Evolutionary conservation across 2,113 vertebrate genomes (phyloP), one percentile per base, ranked within the genome.

Genomic region (Melanerpes formicivorus): DNA sequence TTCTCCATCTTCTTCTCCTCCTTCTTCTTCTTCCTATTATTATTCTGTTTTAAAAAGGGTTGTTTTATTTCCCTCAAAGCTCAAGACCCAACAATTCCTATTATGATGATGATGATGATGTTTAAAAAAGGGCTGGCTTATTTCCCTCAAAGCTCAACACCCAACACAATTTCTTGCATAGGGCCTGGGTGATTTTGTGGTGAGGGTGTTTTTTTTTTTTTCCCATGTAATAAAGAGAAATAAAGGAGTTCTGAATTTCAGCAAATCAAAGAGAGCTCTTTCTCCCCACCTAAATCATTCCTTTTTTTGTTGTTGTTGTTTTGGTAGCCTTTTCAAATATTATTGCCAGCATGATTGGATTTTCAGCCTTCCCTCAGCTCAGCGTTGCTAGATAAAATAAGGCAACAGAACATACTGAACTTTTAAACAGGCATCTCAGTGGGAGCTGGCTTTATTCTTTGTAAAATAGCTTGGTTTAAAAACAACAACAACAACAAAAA

Each of bases 271-370:
- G 56, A 67, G 83, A 93, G 83, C 92, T 95, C 88, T 93, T 95
- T 89, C 82, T 78, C 67, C 30, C 50, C 54, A 55, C n/a, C 86
- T 55, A 88, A 94, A 95, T 95, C 75, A 88, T 93, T 74, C 91
- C 64, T 90, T 92, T 93, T 90, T 83, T 40, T 40, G 40, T 40
- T 40, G 40, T 11, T 40, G 40, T 91, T 72, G 91, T 93, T 92
- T 88, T 80, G 58, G 90, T 91, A 87, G 74, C 73, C 86, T 96
- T 95, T 95, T 97, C 58, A 80, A 94, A 91, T 95, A 91, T 93
- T 93, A 91, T 95, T 90, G 83, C 87, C 79, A 1, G 88, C 81
- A 34, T 88, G 87, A 96, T 97, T 96, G 96, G 95, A 95, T 97
- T 96, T 95, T 82, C 81, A 44, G 37, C 86, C 77, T 95, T 95